Percentiles rank a stretch among this genome's conserved stretches.
Evolutionary conservation across 2,113 vertebrate species (phyloP).

Genomic region (Emydura subglobosa): DNA sequence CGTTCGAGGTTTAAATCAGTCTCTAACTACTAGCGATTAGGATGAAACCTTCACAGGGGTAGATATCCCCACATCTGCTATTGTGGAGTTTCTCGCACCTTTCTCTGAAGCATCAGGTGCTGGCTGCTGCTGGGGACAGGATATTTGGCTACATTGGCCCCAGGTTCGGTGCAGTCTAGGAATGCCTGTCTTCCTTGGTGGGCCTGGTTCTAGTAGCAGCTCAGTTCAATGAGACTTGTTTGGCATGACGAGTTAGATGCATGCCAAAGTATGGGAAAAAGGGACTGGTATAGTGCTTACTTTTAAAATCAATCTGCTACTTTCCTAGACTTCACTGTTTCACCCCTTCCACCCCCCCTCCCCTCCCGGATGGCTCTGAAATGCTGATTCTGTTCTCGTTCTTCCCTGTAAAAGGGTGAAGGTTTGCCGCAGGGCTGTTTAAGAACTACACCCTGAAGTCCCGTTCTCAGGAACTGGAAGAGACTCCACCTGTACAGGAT

Average conservation of each 20-base stretch:
- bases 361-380: neutral
- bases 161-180: neutral
- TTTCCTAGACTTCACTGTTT: neutral
- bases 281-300: neutral
- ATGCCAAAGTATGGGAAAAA: neutral
- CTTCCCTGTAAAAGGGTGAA: neutral
- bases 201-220: neutral
- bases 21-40: neutral
- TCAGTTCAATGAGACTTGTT: neutral
- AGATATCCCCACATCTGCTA: neutral
- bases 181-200: neutral
- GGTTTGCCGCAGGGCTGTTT: neutral
- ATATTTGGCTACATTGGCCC: neutral
- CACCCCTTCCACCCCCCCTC: neutral
- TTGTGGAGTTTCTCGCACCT: neutral
- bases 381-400: neutral
- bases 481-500: neutral
- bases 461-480: neutral
- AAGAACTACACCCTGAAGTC: neutral
- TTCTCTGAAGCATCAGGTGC: neutral
- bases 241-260: neutral
- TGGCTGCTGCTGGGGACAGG: neutral
- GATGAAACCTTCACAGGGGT: neutral
- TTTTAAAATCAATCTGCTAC: neutral
- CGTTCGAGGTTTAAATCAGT: neutral